Conservation (phyloP, 1,140 invertebrate species). For the Rhopalosiphum padi region DNA sequence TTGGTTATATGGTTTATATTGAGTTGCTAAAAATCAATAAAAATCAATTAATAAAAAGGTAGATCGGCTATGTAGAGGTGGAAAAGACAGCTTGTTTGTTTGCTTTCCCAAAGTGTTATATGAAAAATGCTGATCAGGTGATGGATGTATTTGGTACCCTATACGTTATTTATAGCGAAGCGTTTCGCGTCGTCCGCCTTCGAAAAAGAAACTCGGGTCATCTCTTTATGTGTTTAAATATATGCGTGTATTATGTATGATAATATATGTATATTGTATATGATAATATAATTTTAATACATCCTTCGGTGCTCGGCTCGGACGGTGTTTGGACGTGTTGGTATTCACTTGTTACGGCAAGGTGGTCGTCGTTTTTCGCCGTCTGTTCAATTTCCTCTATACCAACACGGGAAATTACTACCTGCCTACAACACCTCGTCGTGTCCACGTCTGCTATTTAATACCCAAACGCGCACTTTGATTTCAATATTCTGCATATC, state of each 20-base stretch:
- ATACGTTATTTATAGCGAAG: background rate
- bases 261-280: constrained; percentile 17
- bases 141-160: constrained; percentile 3
- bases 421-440: background rate
- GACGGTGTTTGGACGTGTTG: background rate
- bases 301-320: background rate
- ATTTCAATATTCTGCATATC: constrained; percentile 4
- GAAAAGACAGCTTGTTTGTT: background rate
- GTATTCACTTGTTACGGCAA: background rate
- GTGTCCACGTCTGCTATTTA: background rate
- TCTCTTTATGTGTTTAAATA: background rate
- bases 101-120: background rate
- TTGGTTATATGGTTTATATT: background rate
- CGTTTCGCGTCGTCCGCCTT: background rate
- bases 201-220: background rate
- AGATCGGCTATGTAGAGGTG: background rate
- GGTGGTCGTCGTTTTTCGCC: background rate
- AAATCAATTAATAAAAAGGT: background rate
- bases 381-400: background rate
- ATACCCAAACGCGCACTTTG: background rate
- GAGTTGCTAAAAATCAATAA: background rate
- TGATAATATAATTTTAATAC: background rate
- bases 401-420: background rate
- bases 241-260: background rate
- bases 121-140: constrained; percentile 5